Evolutionary conservation across 2,888 invertebrate genomes (phyloP).

Genomic region (Callimorpha dominula): DNA sequence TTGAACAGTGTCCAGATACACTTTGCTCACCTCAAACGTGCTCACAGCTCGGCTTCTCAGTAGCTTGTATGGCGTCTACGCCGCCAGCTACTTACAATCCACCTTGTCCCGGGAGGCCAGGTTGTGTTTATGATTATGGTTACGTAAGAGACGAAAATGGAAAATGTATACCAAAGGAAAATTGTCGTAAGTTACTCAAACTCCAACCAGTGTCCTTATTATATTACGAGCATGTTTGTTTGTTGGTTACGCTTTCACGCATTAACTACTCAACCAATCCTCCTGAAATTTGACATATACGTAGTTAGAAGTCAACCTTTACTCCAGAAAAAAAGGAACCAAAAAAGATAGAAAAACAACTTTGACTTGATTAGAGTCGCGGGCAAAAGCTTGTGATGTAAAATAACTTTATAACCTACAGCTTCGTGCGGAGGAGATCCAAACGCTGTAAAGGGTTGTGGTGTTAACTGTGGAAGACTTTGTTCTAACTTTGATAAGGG

Average conservation of each 20-base stretch:
- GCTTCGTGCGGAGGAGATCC: slow-evolving; percentile 53
- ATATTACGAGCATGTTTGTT: too few species aligned
- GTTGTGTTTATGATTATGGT: slow-evolving; percentile 29
- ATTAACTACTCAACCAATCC: too few species aligned
- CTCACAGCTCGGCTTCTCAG: slow-evolving; percentile 31
- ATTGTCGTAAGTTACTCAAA: slow-evolving; percentile 48
- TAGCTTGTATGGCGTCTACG: slow-evolving; percentile 26
- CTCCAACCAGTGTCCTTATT: neutral
- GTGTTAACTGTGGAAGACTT: slow-evolving; percentile 42
- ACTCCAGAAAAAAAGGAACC: too few species aligned
- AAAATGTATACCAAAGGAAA: slow-evolving; percentile 46
- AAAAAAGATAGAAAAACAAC: too few species aligned
- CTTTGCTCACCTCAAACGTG: slow-evolving; percentile 39
- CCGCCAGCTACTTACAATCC: neutral
- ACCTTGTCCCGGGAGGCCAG: slow-evolving; percentile 16
- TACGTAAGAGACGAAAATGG: slow-evolving; percentile 25
- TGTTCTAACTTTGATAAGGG: slow-evolving; percentile 41
- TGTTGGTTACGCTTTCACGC: too few species aligned
- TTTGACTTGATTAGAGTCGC: too few species aligned
- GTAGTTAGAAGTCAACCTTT: too few species aligned
- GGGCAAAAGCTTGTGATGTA: neutral
- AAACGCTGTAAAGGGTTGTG: slow-evolving; percentile 53
- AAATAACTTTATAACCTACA: slow-evolving; percentile 13
- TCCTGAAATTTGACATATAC: too few species aligned
- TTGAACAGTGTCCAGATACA: slow-evolving; percentile 36